Percentiles rank a stretch among this genome's conserved stretches.
These are phyloP conservation scores for Augiades crinisus DNA, from an alignment of 2,888 invertebrate species.

Conservation along the genomic window DNA sequence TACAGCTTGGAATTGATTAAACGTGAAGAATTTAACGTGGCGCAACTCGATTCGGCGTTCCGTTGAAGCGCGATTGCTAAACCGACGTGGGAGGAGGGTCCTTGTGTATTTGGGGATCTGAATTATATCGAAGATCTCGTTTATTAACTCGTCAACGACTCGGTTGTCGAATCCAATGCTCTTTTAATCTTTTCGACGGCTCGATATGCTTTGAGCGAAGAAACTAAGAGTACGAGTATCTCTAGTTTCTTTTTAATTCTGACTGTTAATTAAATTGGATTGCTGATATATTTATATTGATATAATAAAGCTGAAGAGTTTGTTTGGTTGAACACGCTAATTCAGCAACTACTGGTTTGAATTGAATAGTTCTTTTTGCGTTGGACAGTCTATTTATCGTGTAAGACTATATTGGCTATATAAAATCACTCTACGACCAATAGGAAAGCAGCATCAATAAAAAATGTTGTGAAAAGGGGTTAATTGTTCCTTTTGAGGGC, in stretches of 20 bases:
- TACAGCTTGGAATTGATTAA: constrained; percentile 58
- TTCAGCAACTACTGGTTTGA: no score
- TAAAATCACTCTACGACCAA: no score
- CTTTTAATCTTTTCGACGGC: constrained; percentile 41
- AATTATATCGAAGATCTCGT: constrained; percentile 59
- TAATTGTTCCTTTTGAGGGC: no score
- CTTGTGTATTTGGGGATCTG: constrained; percentile 58
- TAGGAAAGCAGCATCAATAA: no score
- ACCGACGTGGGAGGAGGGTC: constrained; percentile 55
- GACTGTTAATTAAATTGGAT: not conserved
- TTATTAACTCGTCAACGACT: constrained; percentile 53
- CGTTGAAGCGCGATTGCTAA: constrained; percentile 50
- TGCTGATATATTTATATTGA: not conserved
- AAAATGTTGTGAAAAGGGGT: no score
- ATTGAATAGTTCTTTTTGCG: no score
- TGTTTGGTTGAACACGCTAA: no score
- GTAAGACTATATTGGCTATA: no score
- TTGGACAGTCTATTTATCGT: no score
- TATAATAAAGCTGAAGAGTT: no score
- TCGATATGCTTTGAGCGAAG: not conserved
- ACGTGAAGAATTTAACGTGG: constrained; percentile 72
- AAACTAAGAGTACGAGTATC: no score
- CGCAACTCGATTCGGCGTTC: constrained; percentile 40
- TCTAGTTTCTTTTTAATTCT: not conserved
- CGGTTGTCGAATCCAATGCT: constrained; percentile 52